These are phyloP conservation scores for Aphyosemion australe DNA, from an alignment of 2,113 vertebrate species.

Conservation along the genomic window DNA sequence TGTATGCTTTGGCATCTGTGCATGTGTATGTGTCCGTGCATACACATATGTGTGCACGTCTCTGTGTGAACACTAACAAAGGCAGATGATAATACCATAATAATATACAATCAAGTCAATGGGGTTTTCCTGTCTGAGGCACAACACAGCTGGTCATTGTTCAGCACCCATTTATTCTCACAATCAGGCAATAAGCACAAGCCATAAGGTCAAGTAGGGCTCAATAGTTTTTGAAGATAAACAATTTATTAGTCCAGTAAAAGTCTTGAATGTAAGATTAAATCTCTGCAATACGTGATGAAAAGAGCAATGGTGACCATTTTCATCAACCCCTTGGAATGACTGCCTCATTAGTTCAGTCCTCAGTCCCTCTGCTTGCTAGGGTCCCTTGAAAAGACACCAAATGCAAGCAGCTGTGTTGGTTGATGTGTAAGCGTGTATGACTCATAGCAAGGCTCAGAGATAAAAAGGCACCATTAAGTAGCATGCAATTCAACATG, in stretches of 20 bases:
- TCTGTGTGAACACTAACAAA: conserved; percentile 70
- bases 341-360: not conserved
- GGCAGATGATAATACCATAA: conserved; percentile 52
- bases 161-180: conserved; percentile 57
- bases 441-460: not conserved
- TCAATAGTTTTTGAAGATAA: conserved; percentile 8
- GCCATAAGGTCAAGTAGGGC: conserved; percentile 35
- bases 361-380: not conserved
- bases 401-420: not conserved
- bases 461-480: not conserved
- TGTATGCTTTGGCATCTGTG: conserved; percentile 11
- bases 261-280: conserved; percentile 6
- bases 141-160: conserved; percentile 58
- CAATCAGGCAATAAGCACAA: conserved; percentile 38
- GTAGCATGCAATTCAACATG: not conserved
- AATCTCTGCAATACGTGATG: conserved; percentile 12
- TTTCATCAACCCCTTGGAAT: no score
- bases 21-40: conserved; percentile 8
- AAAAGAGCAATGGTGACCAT: conserved; percentile 8
- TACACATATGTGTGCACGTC: conserved; percentile 27
- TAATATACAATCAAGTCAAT: conserved; percentile 64
- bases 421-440: not conserved
- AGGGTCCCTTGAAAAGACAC: not conserved
- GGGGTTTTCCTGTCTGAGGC: conserved; percentile 52
- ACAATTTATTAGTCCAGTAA: conserved; percentile 7